Percentiles rank a stretch among this genome's conserved stretches.
Evolutionary conservation across 2,797 vertebrate genomes (phyloP).

Genomic region (Pantherophis alleghaniensis): DNA sequence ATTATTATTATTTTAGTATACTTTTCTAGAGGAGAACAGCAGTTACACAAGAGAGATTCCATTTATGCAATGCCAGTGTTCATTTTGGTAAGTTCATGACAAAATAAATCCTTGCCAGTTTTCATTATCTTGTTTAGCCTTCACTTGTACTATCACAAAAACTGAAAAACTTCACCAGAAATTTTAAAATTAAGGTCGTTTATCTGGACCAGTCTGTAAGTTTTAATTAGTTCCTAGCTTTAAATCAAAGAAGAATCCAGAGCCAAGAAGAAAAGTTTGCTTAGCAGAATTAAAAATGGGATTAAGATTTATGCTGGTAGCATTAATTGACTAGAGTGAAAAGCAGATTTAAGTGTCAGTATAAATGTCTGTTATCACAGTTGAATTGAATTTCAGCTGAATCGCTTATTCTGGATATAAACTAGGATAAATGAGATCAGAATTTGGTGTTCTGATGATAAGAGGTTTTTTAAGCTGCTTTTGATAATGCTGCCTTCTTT

Average conservation of each 20-base stretch:
- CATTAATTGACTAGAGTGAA: slow-evolving; percentile 5
- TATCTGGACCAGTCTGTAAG: not conserved
- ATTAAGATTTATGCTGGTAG: slow-evolving; percentile 8
- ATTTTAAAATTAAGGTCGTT: not conserved
- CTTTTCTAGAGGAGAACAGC: not conserved
- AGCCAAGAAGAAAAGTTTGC: not conserved
- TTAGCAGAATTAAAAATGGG: not conserved
- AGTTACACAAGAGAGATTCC: not conserved
- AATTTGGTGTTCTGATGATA: not conserved
- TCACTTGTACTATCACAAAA: not conserved
- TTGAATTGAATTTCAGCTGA: not conserved
- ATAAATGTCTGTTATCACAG: not conserved
- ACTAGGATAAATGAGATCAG: not conserved
- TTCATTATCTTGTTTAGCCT: not conserved
- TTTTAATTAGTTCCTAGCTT: slow-evolving; percentile 8
- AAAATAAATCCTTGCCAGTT: not conserved
- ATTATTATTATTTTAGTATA: not conserved
- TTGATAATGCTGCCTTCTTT: not conserved
- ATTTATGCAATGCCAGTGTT: not conserved
- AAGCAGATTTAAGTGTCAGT: not conserved
- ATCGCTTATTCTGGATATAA: not conserved
- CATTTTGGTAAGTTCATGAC: not conserved
- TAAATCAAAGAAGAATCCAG: not conserved
- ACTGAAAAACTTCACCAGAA: not conserved
- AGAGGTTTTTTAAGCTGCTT: slow-evolving; percentile 20